A percentile compares a stretch with the other conserved stretches of the same genome.
These are phyloP conservation scores for Cosmia trapezina DNA, from an alignment of 2,888 invertebrate species.

Conservation along the genomic window DNA sequence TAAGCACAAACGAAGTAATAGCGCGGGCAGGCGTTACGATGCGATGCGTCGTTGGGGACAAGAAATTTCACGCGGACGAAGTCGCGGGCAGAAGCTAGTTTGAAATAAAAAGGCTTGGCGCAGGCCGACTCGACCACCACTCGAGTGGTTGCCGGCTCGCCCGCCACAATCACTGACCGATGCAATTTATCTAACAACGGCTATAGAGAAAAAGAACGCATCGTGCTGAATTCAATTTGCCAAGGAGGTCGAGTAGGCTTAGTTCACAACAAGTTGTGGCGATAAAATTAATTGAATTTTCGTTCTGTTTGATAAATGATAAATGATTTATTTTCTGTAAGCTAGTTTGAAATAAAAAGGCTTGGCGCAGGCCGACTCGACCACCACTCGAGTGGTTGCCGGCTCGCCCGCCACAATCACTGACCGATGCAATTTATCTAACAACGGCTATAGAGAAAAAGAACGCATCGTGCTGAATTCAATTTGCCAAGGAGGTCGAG, in stretches of 20 bases:
- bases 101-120: conserved; percentile 28
- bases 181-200: conserved; percentile 69
- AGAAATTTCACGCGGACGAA: too few relatives aligned
- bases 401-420: conserved; percentile 55
- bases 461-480: conserved; percentile 71
- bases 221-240: conserved; percentile 75
- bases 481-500: conserved; percentile 70
- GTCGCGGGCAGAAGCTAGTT: too few relatives aligned
- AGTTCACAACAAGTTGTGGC: conserved; percentile 1
- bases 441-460: conserved; percentile 68
- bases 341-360: conserved; percentile 40
- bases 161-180: conserved; percentile 61
- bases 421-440: conserved; percentile 69
- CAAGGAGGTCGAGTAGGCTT: conserved; percentile 54
- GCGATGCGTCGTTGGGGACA: too few relatives aligned
- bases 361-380: conserved; percentile 22
- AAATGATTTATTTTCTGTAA: too few relatives aligned
- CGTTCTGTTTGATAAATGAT: neutral
- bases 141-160: conserved; percentile 45
- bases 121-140: conserved; percentile 36
- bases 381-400: conserved; percentile 50
- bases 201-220: conserved; percentile 69
- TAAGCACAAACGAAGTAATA: too few relatives aligned
- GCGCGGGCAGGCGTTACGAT: too few relatives aligned
- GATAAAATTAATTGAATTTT: conserved; percentile 18